Conservation (phyloP, 2,113 vertebrate species). For the Malurus alboscapulatus region DNA sequence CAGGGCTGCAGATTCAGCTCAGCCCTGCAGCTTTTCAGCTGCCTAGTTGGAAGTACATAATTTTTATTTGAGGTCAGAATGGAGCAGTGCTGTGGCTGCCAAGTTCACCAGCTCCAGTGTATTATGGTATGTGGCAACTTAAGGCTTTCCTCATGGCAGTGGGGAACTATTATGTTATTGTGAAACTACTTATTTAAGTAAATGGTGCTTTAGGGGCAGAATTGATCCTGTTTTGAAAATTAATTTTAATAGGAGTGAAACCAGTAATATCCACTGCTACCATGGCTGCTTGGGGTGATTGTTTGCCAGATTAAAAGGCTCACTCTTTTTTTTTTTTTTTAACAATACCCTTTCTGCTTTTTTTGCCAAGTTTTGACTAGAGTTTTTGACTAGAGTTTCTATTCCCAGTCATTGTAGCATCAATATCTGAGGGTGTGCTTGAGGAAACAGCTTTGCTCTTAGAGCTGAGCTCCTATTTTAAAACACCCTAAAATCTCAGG, state of each 20-base stretch:
- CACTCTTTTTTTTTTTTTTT: too few relatives aligned
- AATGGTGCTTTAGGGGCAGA: background rate
- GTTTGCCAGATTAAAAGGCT: background rate
- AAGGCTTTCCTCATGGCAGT: background rate
- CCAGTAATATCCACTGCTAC: background rate
- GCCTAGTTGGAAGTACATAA: background rate
- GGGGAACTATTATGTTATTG: background rate
- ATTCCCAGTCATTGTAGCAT: background rate
- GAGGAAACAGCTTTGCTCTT: background rate
- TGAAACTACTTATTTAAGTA: background rate
- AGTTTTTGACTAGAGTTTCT: background rate
- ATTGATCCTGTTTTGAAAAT: background rate
- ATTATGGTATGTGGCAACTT: background rate
- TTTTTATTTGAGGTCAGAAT: constrained; percentile 4
- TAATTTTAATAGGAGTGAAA: background rate
- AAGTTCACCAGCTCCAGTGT: background rate
- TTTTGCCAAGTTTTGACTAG: background rate
- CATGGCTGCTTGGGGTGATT: background rate
- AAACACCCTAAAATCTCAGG: background rate
- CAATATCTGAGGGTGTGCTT: background rate
- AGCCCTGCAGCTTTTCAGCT: constrained; percentile 6
- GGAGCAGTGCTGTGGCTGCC: background rate
- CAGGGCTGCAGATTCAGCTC: background rate
- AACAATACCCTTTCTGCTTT: background rate
- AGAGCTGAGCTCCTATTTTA: background rate